A percentile compares a stretch with the other conserved stretches of the same genome.
phyloP scores from a whole-genome alignment of 2,888 invertebrate genomes.

The Metallyticus violacea region DNA sequence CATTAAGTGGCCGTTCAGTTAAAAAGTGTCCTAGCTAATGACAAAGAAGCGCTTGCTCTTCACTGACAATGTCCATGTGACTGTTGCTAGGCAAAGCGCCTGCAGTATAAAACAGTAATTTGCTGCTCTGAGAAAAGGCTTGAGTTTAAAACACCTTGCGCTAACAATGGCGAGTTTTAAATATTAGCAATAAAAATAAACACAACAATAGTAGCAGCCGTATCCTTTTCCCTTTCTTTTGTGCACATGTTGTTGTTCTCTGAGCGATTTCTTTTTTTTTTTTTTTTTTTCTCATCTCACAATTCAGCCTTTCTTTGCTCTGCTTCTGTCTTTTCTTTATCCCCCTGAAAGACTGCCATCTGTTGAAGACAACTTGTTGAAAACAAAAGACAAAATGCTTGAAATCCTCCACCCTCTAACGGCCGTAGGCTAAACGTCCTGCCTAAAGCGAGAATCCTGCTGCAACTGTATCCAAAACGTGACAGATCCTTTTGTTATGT shows the following conservation, averaged over 20 bases:
- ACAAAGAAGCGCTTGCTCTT: too few relatives aligned
- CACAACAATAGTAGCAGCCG: neutral
- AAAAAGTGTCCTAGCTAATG: too few relatives aligned
- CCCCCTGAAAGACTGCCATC: slow-evolving; percentile 24
- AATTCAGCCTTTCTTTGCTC: neutral
- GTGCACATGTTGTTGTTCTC: neutral
- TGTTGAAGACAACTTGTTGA: slow-evolving; percentile 28
- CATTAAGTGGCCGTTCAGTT: too few relatives aligned
- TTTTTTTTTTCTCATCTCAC: neutral
- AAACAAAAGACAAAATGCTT: slow-evolving; percentile 9
- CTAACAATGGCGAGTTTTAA: neutral
- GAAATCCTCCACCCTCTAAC: neutral
- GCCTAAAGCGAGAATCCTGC: neutral
- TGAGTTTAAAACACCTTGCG: neutral
- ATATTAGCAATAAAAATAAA: neutral
- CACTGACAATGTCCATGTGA: too few relatives aligned
- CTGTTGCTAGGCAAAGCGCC: neutral
- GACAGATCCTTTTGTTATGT: neutral
- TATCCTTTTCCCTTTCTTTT: too few relatives aligned
- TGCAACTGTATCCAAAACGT: neutral
- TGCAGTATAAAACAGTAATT: neutral
- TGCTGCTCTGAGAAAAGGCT: neutral
- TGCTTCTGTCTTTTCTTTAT: slow-evolving; percentile 1
- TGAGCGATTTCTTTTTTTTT: neutral
- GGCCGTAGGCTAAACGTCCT: neutral